phyloP scores from a whole-genome alignment of 2,797 vertebrate genomes.

The Ctenopoma kingsleyae region DNA sequence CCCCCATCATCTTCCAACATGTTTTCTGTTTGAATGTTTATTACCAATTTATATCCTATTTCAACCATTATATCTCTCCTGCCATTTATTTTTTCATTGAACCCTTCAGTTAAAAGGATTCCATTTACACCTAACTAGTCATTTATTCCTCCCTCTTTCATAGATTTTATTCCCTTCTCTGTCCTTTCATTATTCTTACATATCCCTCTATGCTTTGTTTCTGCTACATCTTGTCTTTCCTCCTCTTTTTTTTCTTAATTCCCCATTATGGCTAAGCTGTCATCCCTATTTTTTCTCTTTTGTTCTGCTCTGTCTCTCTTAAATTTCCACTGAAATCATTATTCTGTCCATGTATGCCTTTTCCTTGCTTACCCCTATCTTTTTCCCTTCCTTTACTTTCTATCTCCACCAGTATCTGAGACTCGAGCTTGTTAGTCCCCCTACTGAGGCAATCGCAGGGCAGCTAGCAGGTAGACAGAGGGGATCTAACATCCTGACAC shows the following conservation, averaged over 20 bases:
- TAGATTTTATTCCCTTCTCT: neutral
- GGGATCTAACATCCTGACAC: slow-evolving; percentile 58
- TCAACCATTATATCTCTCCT: neutral
- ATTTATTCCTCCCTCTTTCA: neutral
- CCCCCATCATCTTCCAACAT: neutral
- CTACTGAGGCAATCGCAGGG: slow-evolving; percentile 57
- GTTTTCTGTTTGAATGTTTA: neutral
- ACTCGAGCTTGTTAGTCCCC: slow-evolving; percentile 54
- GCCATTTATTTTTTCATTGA: neutral
- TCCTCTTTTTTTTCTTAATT: neutral
- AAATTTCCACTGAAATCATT: slow-evolving; percentile 27
- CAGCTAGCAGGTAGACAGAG: slow-evolving; percentile 47
- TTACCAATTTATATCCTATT: neutral
- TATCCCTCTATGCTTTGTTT: neutral
- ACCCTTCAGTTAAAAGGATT: neutral
- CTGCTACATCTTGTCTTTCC: neutral
- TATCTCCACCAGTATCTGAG: slow-evolving; percentile 9
- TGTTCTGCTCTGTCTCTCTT: neutral
- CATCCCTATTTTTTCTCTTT: neutral
- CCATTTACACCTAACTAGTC: neutral
- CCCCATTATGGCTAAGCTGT: neutral
- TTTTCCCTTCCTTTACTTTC: slow-evolving; percentile 3
- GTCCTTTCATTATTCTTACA: neutral
- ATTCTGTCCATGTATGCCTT: slow-evolving; percentile 5
- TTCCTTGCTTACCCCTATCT: neutral